A percentile compares a stretch with the other conserved stretches of the same genome.
Evolutionary conservation across 1,140 invertebrate species (phyloP).

Genomic region (Chlorops oryzae): DNA sequence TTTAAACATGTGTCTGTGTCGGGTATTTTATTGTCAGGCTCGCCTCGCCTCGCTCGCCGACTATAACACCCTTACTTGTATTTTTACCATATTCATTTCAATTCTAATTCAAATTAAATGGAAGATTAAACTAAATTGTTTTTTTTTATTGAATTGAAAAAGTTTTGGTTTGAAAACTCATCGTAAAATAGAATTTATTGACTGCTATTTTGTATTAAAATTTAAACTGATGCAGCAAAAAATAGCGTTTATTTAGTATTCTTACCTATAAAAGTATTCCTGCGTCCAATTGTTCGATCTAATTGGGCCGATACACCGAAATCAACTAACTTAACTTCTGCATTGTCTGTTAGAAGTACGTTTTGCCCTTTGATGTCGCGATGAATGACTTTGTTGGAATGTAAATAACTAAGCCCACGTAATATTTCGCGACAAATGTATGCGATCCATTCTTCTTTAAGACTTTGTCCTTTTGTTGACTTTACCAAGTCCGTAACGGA

Average conservation of each 20-base stretch:
- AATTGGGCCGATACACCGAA: slow-evolving; percentile 99
- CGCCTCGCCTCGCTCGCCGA: no score
- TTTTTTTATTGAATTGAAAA: not conserved
- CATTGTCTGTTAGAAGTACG: slow-evolving; percentile 97
- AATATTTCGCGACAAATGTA: slow-evolving; percentile 98
- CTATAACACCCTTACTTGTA: no score
- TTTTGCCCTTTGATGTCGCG: slow-evolving; percentile 99
- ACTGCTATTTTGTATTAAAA: not conserved
- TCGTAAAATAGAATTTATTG: not conserved
- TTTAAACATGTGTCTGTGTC: no score
- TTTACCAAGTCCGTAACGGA: slow-evolving; percentile 99
- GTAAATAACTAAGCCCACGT: slow-evolving; percentile 93
- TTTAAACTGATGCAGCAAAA: not conserved
- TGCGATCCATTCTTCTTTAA: slow-evolving; percentile 99
- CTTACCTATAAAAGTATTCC: slow-evolving; percentile 97
- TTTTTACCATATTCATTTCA: no score
- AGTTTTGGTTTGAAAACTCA: not conserved
- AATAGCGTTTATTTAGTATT: not conserved
- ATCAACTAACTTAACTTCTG: slow-evolving; percentile 99
- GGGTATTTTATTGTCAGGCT: no score
- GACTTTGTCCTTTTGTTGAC: slow-evolving; percentile 93
- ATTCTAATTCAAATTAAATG: not conserved
- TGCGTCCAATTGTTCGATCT: slow-evolving; percentile 94
- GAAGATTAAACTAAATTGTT: not conserved
- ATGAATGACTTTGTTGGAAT: slow-evolving; percentile 99